Evolutionary conservation across 2,113 vertebrate genomes (phyloP).

Genomic region (Geococcyx californianus): DNA sequence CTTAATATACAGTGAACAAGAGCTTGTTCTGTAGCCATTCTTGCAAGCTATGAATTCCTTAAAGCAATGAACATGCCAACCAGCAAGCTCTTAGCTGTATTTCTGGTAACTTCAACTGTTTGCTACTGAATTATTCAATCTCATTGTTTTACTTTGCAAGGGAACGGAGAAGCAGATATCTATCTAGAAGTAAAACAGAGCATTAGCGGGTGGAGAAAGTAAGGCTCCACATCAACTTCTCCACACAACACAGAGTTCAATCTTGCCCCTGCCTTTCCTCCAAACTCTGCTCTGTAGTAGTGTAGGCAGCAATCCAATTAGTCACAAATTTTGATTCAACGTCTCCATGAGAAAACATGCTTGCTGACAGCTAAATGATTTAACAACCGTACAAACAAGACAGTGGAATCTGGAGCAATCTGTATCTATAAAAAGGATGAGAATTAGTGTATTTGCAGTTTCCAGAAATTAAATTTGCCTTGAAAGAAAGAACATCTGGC

Average conservation of each 20-base stretch:
- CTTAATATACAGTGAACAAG: neutral
- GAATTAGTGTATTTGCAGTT: neutral
- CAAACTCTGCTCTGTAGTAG: neutral
- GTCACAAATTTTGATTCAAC: neutral
- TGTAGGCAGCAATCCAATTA: neutral
- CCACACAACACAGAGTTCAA: neutral
- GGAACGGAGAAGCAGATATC: neutral
- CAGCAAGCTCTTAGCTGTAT: neutral
- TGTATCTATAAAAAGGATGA: neutral
- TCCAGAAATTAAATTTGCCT: neutral
- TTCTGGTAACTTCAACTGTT: neutral
- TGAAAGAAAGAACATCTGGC: neutral
- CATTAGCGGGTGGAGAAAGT: neutral
- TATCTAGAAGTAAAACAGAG: neutral
- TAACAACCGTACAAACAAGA: conserved; percentile 4
- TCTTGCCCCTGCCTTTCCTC: neutral
- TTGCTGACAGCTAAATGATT: conserved; percentile 37
- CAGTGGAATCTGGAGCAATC: neutral
- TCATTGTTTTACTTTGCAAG: neutral
- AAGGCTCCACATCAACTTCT: neutral
- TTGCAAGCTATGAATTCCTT: neutral
- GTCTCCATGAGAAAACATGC: neutral
- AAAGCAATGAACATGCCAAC: neutral
- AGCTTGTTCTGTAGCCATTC: neutral
- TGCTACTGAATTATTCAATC: neutral